These are phyloP conservation scores for Sitodiplosis mosellana DNA, from an alignment of 1,140 invertebrate genomes.

Conservation along the genomic window DNA sequence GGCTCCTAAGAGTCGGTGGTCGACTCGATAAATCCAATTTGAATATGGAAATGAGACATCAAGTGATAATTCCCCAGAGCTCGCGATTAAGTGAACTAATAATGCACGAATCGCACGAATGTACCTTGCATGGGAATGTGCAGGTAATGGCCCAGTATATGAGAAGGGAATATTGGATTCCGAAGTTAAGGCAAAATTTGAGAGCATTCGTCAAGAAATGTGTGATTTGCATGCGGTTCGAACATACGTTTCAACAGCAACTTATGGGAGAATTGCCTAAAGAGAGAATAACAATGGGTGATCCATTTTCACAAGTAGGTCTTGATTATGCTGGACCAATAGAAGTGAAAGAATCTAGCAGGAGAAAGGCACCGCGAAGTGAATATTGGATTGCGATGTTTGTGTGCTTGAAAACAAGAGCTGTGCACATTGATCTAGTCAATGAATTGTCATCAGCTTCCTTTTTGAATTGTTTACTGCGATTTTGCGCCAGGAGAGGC, in stretches of 20 bases:
- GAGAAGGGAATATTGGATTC: conserved; percentile 3
- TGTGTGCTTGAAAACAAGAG: conserved; percentile 10
- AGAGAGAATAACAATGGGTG: conserved; percentile 9
- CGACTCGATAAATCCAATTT: conserved; percentile 15
- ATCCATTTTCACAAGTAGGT: conserved; percentile 15
- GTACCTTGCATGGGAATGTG: conserved; percentile 12
- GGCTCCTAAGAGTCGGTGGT: conserved; percentile 25
- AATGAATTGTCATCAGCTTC: conserved; percentile 11
- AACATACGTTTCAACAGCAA: no score
- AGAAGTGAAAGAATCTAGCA: neutral
- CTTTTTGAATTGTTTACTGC: conserved; percentile 14
- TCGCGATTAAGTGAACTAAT: conserved; percentile 10
- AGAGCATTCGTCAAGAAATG: no score
- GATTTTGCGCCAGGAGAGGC: conserved; percentile 17
- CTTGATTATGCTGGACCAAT: conserved; percentile 23
- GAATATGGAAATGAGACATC: conserved; percentile 14
- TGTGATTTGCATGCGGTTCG: no score
- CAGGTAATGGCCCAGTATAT: conserved; percentile 10
- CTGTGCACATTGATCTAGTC: conserved; percentile 16
- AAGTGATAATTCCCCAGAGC: conserved; percentile 9
- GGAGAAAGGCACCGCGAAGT: conserved; percentile 2
- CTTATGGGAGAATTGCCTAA: conserved; percentile 18
- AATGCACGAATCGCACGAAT: conserved; percentile 12
- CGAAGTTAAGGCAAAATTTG: conserved; percentile 3
- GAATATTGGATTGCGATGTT: conserved; percentile 15